These are phyloP conservation scores for Sinocyclocheilus maitianheensis DNA, from an alignment of 2,113 vertebrate genomes.

Conservation along the genomic window DNA sequence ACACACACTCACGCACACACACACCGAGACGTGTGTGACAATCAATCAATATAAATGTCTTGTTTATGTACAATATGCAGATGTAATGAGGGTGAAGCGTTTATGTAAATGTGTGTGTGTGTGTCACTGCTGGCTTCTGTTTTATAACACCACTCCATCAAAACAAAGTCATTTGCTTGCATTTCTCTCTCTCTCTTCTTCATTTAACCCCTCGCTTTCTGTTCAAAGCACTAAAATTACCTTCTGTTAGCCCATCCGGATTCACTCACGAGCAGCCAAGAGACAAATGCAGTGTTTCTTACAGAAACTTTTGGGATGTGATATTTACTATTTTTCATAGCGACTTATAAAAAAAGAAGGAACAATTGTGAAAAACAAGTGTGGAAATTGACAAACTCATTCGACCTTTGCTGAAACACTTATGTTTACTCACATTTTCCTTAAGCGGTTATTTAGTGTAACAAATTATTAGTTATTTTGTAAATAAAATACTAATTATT, in stretches of 20 bases:
- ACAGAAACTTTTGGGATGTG: background rate
- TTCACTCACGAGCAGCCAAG: background rate
- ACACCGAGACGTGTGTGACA: background rate
- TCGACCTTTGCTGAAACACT: background rate
- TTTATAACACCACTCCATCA: constrained; percentile 15
- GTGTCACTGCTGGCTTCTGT: constrained; percentile 9
- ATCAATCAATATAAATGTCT: background rate
- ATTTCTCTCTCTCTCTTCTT: background rate
- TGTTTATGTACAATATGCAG: constrained; percentile 24
- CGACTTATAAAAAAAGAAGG: background rate
- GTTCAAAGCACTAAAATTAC: background rate
- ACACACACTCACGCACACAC: too few species aligned
- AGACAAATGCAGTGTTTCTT: background rate
- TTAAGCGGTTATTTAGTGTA: background rate
- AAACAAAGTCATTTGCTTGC: constrained; percentile 43
- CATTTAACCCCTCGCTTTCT: background rate
- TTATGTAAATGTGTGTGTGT: constrained; percentile 15
- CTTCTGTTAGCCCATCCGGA: background rate
- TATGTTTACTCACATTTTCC: background rate
- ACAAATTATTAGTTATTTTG: too few species aligned
- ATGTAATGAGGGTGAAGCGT: constrained; percentile 16
- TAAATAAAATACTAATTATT: too few species aligned
- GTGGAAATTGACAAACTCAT: background rate
- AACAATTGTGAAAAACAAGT: too few species aligned
- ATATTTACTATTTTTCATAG: background rate